Percentiles rank a stretch among this genome's conserved stretches.
Conservation (phyloP, 2,888 invertebrate species). For the Andrena chrysosceles region DNA sequence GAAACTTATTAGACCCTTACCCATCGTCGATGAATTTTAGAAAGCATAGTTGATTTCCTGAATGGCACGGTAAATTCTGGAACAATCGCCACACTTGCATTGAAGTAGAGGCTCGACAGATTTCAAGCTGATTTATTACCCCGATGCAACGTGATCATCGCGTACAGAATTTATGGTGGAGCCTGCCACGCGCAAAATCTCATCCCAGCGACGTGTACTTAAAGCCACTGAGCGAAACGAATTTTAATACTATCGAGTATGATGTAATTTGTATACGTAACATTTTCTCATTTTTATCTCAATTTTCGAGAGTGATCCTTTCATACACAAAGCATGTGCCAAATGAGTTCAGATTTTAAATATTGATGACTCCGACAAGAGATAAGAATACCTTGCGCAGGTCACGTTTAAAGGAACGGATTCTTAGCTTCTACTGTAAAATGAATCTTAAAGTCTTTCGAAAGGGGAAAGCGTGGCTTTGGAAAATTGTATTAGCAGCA, state of each 20-base stretch:
- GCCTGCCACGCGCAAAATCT: conserved; percentile 31
- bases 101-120: conserved; percentile 34
- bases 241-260: conserved; percentile 20
- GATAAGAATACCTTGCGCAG: no score
- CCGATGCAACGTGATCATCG: conserved; percentile 34
- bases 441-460: background rate
- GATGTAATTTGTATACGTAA: background rate
- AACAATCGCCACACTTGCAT: background rate
- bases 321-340: background rate
- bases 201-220: conserved; percentile 1
- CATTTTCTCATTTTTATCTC: background rate
- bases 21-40: background rate
- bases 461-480: background rate
- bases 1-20: background rate
- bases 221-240: background rate
- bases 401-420: background rate
- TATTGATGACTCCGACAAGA: background rate
- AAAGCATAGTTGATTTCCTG: background rate
- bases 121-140: conserved; percentile 48
- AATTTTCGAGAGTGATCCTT: background rate
- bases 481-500: conserved; percentile 41
- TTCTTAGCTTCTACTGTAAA: background rate
- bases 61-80: conserved; percentile 28
- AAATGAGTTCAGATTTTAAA: background rate
- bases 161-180: conserved; percentile 41